Evolutionary conservation across 2,797 vertebrate genomes (phyloP), one percentile per base, ranked within the genome.

Genomic region (Leptatherina wallacei): DNA sequence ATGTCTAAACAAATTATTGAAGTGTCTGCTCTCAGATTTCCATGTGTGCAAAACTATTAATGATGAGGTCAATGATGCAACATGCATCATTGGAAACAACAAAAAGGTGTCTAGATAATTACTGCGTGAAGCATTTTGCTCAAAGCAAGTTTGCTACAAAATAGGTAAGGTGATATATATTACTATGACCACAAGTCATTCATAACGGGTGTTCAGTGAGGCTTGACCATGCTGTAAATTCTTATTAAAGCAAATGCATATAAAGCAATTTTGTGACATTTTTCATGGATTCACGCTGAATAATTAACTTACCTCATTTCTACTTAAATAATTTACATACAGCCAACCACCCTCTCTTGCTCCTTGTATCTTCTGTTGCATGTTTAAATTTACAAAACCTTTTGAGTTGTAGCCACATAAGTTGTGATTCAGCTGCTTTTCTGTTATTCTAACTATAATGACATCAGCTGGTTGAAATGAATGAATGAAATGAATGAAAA

Each of bases 381-480:
- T 20, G 27, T 54, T 77, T 9, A 35, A 10, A 16, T 13, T 70
- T 30, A 56, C 51, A 67, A n/a, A 0, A 0, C 14, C 30, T 32
- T 29, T 71, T 56, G 36, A 30, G 12, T 42, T 24, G 52, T 6
- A 66, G 33, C 47, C 33, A 14, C 54, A 54, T 36, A 62, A 55
- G 71, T 20, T 60, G 69, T 70, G 61, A 85, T 30, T 83, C 65
- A 74, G 81, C 66, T 71, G 57, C 30, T 72, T 52, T 66, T 56
- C 58, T 81, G 33, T 36, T 38, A 2, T 71, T 78, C 52, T 49
- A 33, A 60, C 77, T 74, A 35, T 61, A 4, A 66, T 73, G 69
- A 57, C 59, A 63, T 75, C 66, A 52, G 65, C 24, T 69, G 36
- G 47, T 69, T n/a, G n/a, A n/a, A n/a, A n/a, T n/a, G n/a, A n/a